Percentiles rank a stretch among this genome's conserved stretches.
These are phyloP conservation scores for Cephalotes varians DNA, from an alignment of 2,888 invertebrate genomes.

Conservation along the genomic window DNA sequence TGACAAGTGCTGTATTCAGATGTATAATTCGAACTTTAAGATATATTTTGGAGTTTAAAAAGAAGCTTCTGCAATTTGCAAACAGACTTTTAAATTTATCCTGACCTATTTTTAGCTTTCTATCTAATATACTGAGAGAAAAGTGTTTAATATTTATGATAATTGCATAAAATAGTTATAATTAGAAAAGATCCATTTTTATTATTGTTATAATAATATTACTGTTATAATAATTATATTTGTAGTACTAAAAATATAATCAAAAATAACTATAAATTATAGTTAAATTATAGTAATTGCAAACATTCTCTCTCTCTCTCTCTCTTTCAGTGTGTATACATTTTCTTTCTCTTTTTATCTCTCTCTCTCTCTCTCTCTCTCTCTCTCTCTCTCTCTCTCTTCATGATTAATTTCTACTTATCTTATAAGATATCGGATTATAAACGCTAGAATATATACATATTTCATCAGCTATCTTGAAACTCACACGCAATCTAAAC, in stretches of 20 bases:
- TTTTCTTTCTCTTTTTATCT: too few relatives aligned
- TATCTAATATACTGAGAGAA: not conserved
- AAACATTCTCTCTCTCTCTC: too few relatives aligned
- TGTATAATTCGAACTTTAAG: not conserved
- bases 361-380: too few relatives aligned
- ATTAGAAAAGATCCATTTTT: too few relatives aligned
- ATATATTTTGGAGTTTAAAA: not conserved
- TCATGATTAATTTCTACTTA: not conserved
- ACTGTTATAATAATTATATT: too few relatives aligned
- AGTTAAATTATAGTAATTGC: too few relatives aligned
- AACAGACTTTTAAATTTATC: not conserved
- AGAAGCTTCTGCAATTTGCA: not conserved
- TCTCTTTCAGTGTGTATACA: too few relatives aligned
- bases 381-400: not conserved
- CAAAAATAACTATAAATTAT: too few relatives aligned
- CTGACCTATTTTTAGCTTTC: not conserved
- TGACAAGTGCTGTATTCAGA: not conserved
- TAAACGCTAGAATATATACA: not conserved
- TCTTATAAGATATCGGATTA: not conserved
- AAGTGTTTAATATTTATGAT: too few relatives aligned
- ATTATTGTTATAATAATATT: too few relatives aligned
- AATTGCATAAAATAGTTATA: too few relatives aligned
- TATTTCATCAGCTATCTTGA: constrained; percentile 1
- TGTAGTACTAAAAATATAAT: too few relatives aligned
- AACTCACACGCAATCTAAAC: constrained; percentile 15